These are phyloP conservation scores for Apodemia zela DNA, from an alignment of 2,888 invertebrate species.

Conservation along the genomic window DNA sequence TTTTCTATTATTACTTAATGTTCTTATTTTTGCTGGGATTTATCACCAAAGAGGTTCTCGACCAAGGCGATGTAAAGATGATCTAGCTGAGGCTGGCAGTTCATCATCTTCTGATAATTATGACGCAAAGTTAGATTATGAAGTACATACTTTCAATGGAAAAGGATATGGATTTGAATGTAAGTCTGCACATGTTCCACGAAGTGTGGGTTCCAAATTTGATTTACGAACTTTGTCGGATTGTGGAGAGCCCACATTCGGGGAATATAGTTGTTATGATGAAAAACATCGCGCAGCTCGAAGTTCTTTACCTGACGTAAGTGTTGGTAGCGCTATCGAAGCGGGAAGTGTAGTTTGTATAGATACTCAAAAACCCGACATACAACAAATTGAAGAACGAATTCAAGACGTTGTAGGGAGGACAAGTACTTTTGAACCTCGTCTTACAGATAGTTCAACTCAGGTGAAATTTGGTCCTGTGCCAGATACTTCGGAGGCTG, in stretches of 20 bases:
- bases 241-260: conserved; percentile 77
- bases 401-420: conserved; percentile 57
- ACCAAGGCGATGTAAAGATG: conserved; percentile 88
- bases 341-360: conserved; percentile 76
- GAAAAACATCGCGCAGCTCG: conserved; percentile 81
- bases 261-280: conserved; percentile 84
- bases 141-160: conserved; percentile 75
- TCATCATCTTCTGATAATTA: conserved; percentile 84
- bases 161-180: conserved; percentile 79
- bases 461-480: conserved; percentile 73
- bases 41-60: conserved; percentile 90
- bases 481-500: conserved; percentile 62
- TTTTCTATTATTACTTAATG: conserved; percentile 89
- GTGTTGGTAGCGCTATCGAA: conserved; percentile 82
- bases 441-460: conserved; percentile 73
- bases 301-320: conserved; percentile 80
- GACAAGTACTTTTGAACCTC: conserved; percentile 73
- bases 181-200: conserved; percentile 78
- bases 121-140: conserved; percentile 79
- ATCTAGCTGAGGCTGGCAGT: conserved; percentile 86
- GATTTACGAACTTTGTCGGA: conserved; percentile 76
- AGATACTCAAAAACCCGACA: conserved; percentile 75
- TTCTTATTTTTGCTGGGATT: conserved; percentile 93
- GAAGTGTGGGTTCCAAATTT: conserved; percentile 64
- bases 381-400: conserved; percentile 68